Evolutionary conservation across 2,797 vertebrate species (phyloP), one percentile per base, ranked within the genome.

Genomic region (Falco biarmicus): DNA sequence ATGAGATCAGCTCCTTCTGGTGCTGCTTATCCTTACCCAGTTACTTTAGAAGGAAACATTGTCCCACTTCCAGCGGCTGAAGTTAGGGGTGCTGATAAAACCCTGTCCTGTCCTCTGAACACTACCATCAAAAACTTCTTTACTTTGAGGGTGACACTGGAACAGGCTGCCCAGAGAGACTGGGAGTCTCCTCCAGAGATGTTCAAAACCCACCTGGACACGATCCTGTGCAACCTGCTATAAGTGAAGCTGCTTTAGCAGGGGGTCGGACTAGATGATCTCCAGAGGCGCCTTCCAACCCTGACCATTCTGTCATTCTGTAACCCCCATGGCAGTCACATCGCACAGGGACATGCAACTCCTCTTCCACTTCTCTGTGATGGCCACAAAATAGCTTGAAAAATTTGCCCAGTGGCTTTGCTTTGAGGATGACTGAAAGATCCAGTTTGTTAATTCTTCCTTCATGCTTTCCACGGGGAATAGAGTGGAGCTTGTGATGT

Each of bases 301-400:
- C 43, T 45, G 43, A 45, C 43, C 17, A 18, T 45, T 45, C 43
- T 45, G 43, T 45, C 8, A 45, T 45, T 45, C 43, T 45, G 43
- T 45, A 17, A 45, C 43, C 6, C 24, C 48, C 54, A 11, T 0
- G 1, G 19, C 50, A 48, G 11, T 59, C 1, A 0, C 24, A 25
- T 7, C 1, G 0, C 54, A 41, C 9, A 48, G 53, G 10, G 5
- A 60, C 6, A 10, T 0, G 2, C 41, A 41, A 16, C 16, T 39
- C 20, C 53, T 76, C 45, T 45, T 59, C 29, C 59, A 31, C 21
- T 37, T 70, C 48, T 21, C 77, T 1, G 1, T 39, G 18, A 43
- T 39, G 26, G 31, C 31, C 28, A 65, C n/a, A 75, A 57, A 61
- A 53, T 1, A 21, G 32, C 43, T 47, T 34, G 15, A 41, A 13